Conservation (phyloP, 2,113 vertebrate genomes). For the Oreochromis spilurus region DNA sequence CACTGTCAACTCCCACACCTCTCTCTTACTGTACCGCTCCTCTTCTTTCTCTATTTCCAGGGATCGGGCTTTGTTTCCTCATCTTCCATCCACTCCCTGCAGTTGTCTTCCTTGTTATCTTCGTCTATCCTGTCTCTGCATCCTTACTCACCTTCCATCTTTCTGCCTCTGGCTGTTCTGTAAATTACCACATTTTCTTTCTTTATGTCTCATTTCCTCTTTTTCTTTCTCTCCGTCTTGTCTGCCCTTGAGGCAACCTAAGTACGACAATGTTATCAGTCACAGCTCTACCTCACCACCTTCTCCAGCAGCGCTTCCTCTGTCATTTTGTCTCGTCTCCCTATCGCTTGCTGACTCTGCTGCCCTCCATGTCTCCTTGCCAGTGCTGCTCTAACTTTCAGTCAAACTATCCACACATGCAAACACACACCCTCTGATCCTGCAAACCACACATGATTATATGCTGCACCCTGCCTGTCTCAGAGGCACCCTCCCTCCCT, state of each 20-base stretch:
- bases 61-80: background rate
- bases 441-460: background rate
- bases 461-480: background rate
- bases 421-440: background rate
- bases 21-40: background rate
- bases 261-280: constrained; percentile 67
- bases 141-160: constrained; percentile 36
- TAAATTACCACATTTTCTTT: constrained; percentile 44
- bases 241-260: constrained; percentile 64
- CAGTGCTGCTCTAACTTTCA: background rate
- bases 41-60: background rate
- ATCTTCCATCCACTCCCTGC: background rate
- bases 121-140: background rate
- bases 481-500: background rate
- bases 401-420: background rate
- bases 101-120: background rate
- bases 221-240: constrained; percentile 24
- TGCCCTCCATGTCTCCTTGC: constrained; percentile 46
- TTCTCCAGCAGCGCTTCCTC: background rate
- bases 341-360: constrained; percentile 30
- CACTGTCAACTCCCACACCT: background rate
- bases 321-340: constrained; percentile 20
- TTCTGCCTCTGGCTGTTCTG: constrained; percentile 36
- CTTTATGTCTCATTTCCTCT: constrained; percentile 30
- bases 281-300: constrained; percentile 31